phyloP scores from a whole-genome alignment of 2,797 vertebrate species.

The Anabacerthia variegaticeps region DNA sequence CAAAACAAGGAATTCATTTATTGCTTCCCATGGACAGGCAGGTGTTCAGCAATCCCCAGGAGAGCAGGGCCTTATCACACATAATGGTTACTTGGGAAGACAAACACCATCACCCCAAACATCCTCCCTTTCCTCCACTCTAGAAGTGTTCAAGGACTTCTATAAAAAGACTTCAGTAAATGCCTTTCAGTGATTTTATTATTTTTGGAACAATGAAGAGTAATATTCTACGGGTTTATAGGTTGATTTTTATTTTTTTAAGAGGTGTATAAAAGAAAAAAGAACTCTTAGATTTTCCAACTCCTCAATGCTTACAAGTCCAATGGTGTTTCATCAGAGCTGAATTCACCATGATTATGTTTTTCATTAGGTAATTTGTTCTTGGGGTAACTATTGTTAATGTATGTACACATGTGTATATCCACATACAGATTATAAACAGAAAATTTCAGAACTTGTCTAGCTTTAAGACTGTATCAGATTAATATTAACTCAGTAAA shows the following conservation, averaged over 20 bases:
- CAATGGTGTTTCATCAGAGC: not conserved
- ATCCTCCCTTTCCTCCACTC: not conserved
- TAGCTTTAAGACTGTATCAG: not conserved
- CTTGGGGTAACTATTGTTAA: not conserved
- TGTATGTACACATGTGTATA: not conserved
- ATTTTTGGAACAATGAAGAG: not conserved
- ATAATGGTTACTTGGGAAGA: not conserved
- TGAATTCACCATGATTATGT: not conserved
- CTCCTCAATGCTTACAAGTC: not conserved
- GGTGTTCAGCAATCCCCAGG: not conserved
- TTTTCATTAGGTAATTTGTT: not conserved
- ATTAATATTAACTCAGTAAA: not conserved
- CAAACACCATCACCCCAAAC: not conserved
- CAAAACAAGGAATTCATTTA: not conserved
- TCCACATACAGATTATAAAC: not conserved
- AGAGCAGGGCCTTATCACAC: not conserved
- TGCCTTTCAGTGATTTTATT: not conserved
- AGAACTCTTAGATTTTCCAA: not conserved
- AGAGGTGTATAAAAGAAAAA: not conserved
- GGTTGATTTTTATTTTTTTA: not conserved
- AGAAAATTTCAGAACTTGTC: not conserved
- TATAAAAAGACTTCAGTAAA: not conserved
- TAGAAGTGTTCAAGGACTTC: not conserved
- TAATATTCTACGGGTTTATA: not conserved
- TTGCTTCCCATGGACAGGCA: not conserved